Evolutionary conservation across 2,113 vertebrate species (phyloP), one percentile per base, ranked within the genome.

Genomic region (Puma concolor): DNA sequence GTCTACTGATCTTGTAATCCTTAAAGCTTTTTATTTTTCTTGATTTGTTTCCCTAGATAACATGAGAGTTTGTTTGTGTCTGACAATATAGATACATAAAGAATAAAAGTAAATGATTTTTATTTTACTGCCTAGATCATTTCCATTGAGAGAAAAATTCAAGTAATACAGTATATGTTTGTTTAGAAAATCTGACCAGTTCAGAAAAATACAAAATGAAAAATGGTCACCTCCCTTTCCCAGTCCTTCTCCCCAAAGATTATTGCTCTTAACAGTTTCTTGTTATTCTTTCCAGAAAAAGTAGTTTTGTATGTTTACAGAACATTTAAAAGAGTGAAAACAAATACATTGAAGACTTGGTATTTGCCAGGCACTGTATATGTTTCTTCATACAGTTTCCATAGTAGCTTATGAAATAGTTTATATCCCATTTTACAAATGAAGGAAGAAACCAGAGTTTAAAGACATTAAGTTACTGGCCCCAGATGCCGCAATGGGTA

Each of bases 141-240:
- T 64, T 86, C 29, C 50, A 71, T 5, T 85, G 64, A 77, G 74
- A 90, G 72, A 83, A 93, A 57, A 80, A 41, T 0, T 79, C 14
- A 95, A 77, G 38, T 91, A 63, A 72, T 87, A 48, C 1, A 36
- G 27, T 54, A 23, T 57, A 57, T 69, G 12, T 86, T 14, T 48
- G 8, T 92, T 88, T 82, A 91, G 86, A 81, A 88, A 88, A 86
- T 74, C 21, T 82, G 79, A 36, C 31, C n/a, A 38, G 13, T 69
- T 96, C 38, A n/a, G 67, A 89, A 91, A 93, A 91, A 72, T 85
- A 69, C 7, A 87, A 79, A 93, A 77, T 38, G 38, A 67, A 82
- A 89, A 93, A 33, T 31, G 25, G 60, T 64, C 21, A 5, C 27
- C 29, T 94, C 25, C 36, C 29, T 91, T 23, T 48, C 54, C 15